These are phyloP conservation scores for Cyrtodaria siliqua DNA, from an alignment of 2,888 invertebrate genomes.

Conservation along the genomic window DNA sequence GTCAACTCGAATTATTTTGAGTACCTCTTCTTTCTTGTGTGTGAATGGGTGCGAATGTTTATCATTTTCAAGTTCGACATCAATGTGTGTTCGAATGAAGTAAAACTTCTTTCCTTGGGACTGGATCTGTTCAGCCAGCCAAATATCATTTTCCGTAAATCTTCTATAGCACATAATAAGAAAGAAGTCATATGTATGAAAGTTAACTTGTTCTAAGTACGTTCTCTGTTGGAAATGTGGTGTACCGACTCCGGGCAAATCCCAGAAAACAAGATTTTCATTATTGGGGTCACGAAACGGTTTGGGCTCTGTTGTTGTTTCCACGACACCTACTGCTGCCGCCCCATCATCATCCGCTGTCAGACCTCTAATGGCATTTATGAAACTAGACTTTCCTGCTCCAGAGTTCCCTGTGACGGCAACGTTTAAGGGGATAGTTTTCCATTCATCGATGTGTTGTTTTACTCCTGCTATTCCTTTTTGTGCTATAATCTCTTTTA, in stretches of 20 bases:
- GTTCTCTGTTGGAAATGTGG: conserved; percentile 18
- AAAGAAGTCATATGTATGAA: conserved; percentile 23
- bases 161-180: conserved; percentile 11
- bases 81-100: conserved; percentile 36
- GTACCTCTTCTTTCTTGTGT: background rate
- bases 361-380: conserved; percentile 27
- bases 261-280: conserved; percentile 27
- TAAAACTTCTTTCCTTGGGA: conserved; percentile 16
- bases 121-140: conserved; percentile 27
- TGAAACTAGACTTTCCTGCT: conserved; percentile 42
- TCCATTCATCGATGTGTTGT: conserved; percentile 10
- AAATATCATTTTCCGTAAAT: conserved; percentile 35
- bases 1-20: background rate
- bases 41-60: background rate
- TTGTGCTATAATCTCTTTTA: too few species aligned
- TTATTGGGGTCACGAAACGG: conserved; percentile 32
- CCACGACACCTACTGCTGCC: conserved; percentile 36
- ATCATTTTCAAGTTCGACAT: conserved; percentile 2
- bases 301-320: conserved; percentile 30
- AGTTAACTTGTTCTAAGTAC: conserved; percentile 18
- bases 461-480: too few species aligned
- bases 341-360: conserved; percentile 21
- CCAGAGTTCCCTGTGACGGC: conserved; percentile 32
- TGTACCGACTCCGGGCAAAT: conserved; percentile 47
- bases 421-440: conserved; percentile 14